Evolutionary conservation across 2,113 vertebrate genomes (phyloP), one percentile per base, ranked within the genome.

Genomic region (Halichoerus grypus): DNA sequence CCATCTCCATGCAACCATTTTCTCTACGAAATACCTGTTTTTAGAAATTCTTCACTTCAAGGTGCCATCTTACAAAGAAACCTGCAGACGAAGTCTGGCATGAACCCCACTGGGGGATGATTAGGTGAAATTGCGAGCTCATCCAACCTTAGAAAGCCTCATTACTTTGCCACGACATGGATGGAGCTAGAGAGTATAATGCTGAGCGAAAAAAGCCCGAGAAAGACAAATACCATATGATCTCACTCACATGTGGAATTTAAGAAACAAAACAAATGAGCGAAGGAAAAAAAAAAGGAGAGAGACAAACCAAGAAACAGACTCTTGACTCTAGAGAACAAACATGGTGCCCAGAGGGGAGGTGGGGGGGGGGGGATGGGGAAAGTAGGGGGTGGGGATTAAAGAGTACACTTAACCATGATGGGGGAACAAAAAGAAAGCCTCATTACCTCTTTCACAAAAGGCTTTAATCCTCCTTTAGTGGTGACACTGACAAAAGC

Each of bases 381-480:
- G 42, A 13, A 4, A 4, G 42, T 1, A 33, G 19, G 19, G 4
- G 36, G 36, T 39, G 19, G 72, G 42, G 26, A 31, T 77, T 77
- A 77, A 31, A 77, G 42, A 77, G 5, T 26, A 77, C 74, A 49
- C 26, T 77, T 77, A 31, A 10, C 4, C 42, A 18, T 1, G 15
- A 18, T 18, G 26, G 42, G 26, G 24, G 5, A 7, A 46, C 22
- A 7, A 46, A 46, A 28, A 97, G 76, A 61, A 84, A 91, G 57
- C 67, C 94, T 97, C 93, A 88, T 84, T 92, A 94, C 74, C 89
- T 97, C 36, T 92, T 89, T 94, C 72, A 93, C 89, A 97, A 92
- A 96, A 96, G 87, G 22, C 7, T 65, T 72, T 92, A 82, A 77
- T 88, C 69, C n/a, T 31, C 67, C 81, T 93, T 97, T 55, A 92